Evolutionary conservation across 2,797 vertebrate species (phyloP), one percentile per base, ranked within the genome.

Genomic region (Gallinago solitaria): DNA sequence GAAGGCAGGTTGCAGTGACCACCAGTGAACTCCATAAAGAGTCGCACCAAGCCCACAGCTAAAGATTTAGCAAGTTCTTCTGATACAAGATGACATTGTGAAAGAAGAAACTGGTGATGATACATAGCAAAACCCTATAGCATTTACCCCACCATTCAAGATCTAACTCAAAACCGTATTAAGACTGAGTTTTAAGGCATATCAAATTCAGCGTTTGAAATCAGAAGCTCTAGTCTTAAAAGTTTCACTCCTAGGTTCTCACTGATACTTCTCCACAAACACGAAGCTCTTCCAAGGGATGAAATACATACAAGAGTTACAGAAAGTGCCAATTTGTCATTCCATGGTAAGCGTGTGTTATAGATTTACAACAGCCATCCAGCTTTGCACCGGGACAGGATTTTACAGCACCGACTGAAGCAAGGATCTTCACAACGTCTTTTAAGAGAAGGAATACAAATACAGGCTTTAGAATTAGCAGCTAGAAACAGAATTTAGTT

Each of bases 1-100:
- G 95, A 83, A 93, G 76, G 21, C 85, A 93, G 96, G 96, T 67
- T 96, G 95, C 35, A 88, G 80, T 85, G 94, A 95, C 96, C 97
- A 96, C 43, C 80, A 30, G 91, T 70, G 78, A 95, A 83, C 73
- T 84, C 92, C 87, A 45, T 8, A 6, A 93, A 95, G 75, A 76
- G 75, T 43, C 90, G 60, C 59, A 53, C 64, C 11, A 8, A 81
- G 57, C 63, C 51, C 79, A 14, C 45, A 28, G 20, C 37, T 13
- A n/a, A 57, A 92, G 87, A 73, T 57, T 45, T 21, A 16, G 43
- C 57, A 77, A 60, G 75, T 18, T 76, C 94, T 68, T 68, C 81
- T 11, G 12, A 30, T 3, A 57, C 7, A 3, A 18, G 37, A 8
- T 2, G 56, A 12, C 5, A 27, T 3, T 18, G 30, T 3, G 0